Evolutionary conservation across 2,888 invertebrate species (phyloP), one percentile per base, ranked within the genome.

Genomic region (Sarcophaga carnaria): DNA sequence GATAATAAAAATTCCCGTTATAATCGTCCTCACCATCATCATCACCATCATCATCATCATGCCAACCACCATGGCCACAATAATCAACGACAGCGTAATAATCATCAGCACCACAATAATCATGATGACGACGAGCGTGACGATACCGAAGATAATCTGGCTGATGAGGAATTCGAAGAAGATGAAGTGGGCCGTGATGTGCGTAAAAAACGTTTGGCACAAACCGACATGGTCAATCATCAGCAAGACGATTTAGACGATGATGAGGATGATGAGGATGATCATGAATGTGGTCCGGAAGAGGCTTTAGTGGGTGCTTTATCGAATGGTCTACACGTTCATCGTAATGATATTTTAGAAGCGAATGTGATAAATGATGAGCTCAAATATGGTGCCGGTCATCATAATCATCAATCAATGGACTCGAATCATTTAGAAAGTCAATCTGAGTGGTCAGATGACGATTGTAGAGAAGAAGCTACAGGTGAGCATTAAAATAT

Each of bases 361-460:
- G 90, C 90, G 89, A 93, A 93, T 93, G 93, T 93, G 92, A 93
- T 93, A 92, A 94, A 93, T 89, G 93, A 94, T 90, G 93, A 93
- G 89, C 90, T 94, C 45, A 94, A 94, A 89, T 93, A 93, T 90
- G 93, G 93, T 89, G 93, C 93, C 80, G 91, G 92, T 22, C 93
- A 93, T 91, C 92, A 93, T 88, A 92, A 93, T 90, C 93, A 93
- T 89, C 93, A 93, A 86, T 93, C 93, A 88, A 91, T 93, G 90
- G 91, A 94, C 90, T 91, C 93, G 87, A 91, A 94, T 93, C 92
- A 93, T 76, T 94, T 95, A 89, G 95, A 96, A 91, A 97, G 97
- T 93, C 96, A 97, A 90, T 97, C 97, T n/a, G 97, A 97, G 91
- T 97, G 97, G 97, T 96, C 96, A 88, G 95, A 95, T 90, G 95